Conservation (phyloP, 2,888 invertebrate genomes). For the Neoascia interrupta region DNA sequence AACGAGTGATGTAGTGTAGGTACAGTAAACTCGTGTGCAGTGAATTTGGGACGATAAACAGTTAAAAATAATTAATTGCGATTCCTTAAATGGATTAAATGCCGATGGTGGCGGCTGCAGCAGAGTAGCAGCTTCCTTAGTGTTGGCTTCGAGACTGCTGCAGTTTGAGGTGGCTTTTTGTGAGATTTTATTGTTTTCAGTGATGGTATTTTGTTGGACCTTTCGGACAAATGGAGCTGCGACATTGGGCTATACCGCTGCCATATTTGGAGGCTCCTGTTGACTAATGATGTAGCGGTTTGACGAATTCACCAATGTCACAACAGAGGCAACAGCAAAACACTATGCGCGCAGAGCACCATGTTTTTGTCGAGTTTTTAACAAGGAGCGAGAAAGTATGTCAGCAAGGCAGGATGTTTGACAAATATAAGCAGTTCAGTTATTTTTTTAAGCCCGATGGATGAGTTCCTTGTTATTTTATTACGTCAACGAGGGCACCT, state of each 20-base stretch:
- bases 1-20: slow-evolving; percentile 6
- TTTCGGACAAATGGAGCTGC: slow-evolving; percentile 64
- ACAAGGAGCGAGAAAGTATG: slow-evolving; percentile 77
- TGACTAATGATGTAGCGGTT: slow-evolving; percentile 69
- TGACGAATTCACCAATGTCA: slow-evolving; percentile 58
- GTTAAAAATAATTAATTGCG: slow-evolving; percentile 81
- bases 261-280: slow-evolving; percentile 48
- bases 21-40: not conserved
- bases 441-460: not conserved
- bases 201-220: slow-evolving; percentile 32
- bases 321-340: not conserved
- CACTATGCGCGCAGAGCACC: slow-evolving; percentile 1
- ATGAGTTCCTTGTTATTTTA: slow-evolving; percentile 1
- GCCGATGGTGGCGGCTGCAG: slow-evolving; percentile 41
- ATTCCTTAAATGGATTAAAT: slow-evolving; percentile 79
- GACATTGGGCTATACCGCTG: slow-evolving; percentile 24
- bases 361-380: slow-evolving; percentile 66
- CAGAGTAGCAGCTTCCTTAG: slow-evolving; percentile 13
- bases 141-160: slow-evolving; percentile 13
- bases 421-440: slow-evolving; percentile 74
- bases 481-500: slow-evolving; percentile 55
- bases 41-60: slow-evolving; percentile 72
- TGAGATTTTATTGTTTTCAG: slow-evolving; percentile 52
- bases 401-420: slow-evolving; percentile 77
- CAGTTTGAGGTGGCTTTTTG: slow-evolving; percentile 53